phyloP scores from a whole-genome alignment of 2,797 vertebrate genomes.

The Coranthus polyacanthus region DNA sequence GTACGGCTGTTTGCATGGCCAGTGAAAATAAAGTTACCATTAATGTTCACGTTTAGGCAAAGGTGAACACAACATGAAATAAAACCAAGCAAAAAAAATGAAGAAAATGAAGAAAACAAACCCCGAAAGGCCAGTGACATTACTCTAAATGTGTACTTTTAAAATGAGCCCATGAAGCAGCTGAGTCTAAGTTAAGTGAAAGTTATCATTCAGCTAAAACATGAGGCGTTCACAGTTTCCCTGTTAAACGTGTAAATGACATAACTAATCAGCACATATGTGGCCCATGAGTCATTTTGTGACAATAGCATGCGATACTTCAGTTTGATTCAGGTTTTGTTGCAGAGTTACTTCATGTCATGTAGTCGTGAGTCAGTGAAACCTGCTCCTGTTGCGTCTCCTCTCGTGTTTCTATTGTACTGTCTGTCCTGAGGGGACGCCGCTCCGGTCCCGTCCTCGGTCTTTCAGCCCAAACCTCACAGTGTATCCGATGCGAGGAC shows the following conservation, averaged over 20 bases:
- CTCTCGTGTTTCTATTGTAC: slow-evolving; percentile 9
- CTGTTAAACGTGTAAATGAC: neutral
- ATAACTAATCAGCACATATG: neutral
- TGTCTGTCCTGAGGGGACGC: too few relatives aligned
- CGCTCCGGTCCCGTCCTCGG: too few relatives aligned
- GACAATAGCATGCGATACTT: neutral
- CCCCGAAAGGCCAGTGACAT: too few relatives aligned
- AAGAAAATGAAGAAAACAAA: too few relatives aligned
- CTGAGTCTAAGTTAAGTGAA: neutral
- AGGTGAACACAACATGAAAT: too few relatives aligned
- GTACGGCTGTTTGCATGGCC: too few relatives aligned
- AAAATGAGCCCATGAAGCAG: neutral
- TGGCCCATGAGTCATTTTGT: neutral
- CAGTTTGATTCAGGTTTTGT: neutral
- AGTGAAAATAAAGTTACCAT: too few relatives aligned
- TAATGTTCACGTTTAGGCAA: too few relatives aligned
- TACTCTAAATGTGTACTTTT: too few relatives aligned
- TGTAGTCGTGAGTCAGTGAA: slow-evolving; percentile 5
- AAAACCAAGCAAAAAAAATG: too few relatives aligned
- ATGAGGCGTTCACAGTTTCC: neutral
- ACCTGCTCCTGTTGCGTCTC: slow-evolving; percentile 7
- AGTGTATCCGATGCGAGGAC: slow-evolving; percentile 64
- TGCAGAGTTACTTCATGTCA: slow-evolving; percentile 13
- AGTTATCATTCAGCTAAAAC: neutral
- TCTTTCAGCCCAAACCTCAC: too few relatives aligned